Evolutionary conservation across 1,140 invertebrate genomes (phyloP), one percentile per base, ranked within the genome.

Genomic region (Drosophila fuyamai): DNA sequence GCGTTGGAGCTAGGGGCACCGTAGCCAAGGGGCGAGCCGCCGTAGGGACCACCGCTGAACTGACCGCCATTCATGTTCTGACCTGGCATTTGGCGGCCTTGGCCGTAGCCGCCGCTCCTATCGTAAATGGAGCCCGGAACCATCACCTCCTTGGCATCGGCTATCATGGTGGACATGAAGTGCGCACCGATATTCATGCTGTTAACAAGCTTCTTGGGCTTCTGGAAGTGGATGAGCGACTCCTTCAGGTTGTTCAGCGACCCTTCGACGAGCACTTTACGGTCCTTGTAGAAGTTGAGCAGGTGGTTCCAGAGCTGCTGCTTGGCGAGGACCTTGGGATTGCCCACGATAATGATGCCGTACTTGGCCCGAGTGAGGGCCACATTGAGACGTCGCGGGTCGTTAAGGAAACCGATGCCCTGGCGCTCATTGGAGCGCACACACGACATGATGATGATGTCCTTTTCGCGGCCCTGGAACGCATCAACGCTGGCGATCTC

Each of bases 401-500:
- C 99, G 90, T 98, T 99, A 1, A 99, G 93, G 91, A 99, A 99
- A 94, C 99, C 94, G 93, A 99, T 96, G 94, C 98, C 95, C 95
- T 98, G 95, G 95, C 99, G 95, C 95, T 99, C 93, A 94, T 99
- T 94, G 92, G 96, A 94, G 94, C 99, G 94, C 88, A 99, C 96
- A 93, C 98, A 99, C 0, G 99, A 97, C 95, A 99, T 99, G 27
- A 99, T 99, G 51, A 99, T 99, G 47, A 99, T 97, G 90, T 99
- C 99, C 91, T 99, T 99, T 90, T 99, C 99, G 54, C 99, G 94
- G 0, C 99, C 97, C 92, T 98, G 97, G 92, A 99, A 99, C 3
- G 99, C 99, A 93, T 99, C 99, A 9, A 99, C 99, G 93, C 98
- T 99, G 0, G 99, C 99, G 0, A 99, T 98, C 93, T 99, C 99